Evolutionary conservation across 2,888 invertebrate genomes (phyloP).

Genomic region (Pilophorus perplexus): DNA sequence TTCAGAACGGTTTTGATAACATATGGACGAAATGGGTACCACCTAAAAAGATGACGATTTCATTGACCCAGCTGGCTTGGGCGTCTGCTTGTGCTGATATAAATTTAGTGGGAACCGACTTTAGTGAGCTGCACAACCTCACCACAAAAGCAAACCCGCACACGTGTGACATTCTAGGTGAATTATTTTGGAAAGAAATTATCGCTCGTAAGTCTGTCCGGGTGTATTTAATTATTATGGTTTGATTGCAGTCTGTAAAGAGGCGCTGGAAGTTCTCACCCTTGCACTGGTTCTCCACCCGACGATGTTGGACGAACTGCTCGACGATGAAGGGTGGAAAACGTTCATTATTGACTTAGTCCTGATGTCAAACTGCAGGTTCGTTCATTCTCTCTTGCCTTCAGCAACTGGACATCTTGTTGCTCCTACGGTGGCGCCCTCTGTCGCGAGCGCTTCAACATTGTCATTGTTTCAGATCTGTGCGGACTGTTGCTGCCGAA

Average conservation of each 20-base stretch:
- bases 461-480: conserved; percentile 47
- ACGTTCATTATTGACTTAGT: conserved; percentile 85
- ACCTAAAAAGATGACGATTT: conserved; percentile 68
- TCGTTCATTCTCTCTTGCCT: no score
- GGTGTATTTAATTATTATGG: neutral
- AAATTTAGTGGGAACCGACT: conserved; percentile 46
- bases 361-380: conserved; percentile 63
- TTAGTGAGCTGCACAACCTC: conserved; percentile 63
- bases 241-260: conserved; percentile 68
- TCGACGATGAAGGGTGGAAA: conserved; percentile 81
- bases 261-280: conserved; percentile 88
- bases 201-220: neutral
- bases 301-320: conserved; percentile 75
- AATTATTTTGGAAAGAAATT: no score
- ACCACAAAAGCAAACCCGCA: conserved; percentile 61
- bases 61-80: conserved; percentile 75
- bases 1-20: conserved; percentile 41
- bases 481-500: conserved; percentile 72
- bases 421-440: no score
- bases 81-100: conserved; percentile 60
- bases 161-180: conserved; percentile 64
- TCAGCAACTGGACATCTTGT: no score
- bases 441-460: no score
- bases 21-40: conserved; percentile 63
- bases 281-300: conserved; percentile 86